Evolutionary conservation across 1,140 invertebrate species (phyloP), one percentile per base, ranked within the genome.

Genomic region (Tetramorium alpestre): DNA sequence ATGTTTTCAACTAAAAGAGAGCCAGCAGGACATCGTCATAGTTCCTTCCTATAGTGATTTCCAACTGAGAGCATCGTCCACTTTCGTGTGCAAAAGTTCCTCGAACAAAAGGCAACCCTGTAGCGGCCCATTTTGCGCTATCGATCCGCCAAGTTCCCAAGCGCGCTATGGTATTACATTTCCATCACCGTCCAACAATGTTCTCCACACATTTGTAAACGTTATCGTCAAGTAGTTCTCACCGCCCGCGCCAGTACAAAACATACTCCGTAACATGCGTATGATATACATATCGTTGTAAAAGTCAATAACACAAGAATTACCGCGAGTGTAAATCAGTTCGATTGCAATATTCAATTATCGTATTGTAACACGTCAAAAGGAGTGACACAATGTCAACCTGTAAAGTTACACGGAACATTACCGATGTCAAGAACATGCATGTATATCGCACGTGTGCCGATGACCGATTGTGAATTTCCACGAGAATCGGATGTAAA

Each of bases 111-210:
- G 80, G 54, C 69, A 84, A n/a, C 25, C 25, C 4, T 60, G 69
- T 75, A 62, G 69, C 44, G 13, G 69, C 41, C 44, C 69, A 84
- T 84, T 84, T 84, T 84, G 16, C 62, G 70, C 18, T 73, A 84
- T 84, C 69, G 80, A 84, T 84, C 69, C 54, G 28, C 5, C 64
- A 84, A 84, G 69, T 75, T 84, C 22, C 13, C 69, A 22, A 60
- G 54, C 80, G 51, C 47, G 51, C 47, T 25, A 60, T 28, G 25
- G 25, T 72, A 58, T 47, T 73, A 73, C 80, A 84, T 84, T 75
- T 84, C 56, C 69, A 84, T 84, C 69, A 73, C 80, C n/a, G 38
- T 75, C n/a, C 69, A 84, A 84, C 69, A 84, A 84, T 84, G 80
- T 84, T 82, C 33, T 47, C 41, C 51, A 18, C 25, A 47, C 44